Evolutionary conservation across 2,113 vertebrate species (phyloP), one percentile per base, ranked within the genome.

Genomic region (Noctilio leporinus): DNA sequence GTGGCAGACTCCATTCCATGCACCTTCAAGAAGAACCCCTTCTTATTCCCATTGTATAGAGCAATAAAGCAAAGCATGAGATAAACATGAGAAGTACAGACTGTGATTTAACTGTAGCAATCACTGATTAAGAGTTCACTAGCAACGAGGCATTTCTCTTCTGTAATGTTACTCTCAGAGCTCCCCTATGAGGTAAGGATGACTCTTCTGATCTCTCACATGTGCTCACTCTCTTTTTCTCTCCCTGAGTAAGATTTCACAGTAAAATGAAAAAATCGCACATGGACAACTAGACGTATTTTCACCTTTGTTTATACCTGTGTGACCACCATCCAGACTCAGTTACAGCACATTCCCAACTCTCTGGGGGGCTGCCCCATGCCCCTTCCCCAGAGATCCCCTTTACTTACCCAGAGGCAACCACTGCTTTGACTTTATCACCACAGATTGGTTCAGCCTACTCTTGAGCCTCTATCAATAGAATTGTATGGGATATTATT

Each of bases 131-230:
- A 51, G 5, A 20, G 30, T 38, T 40, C 57, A 0, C 45, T 11
- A 6, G 45, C 38, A 64, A 16, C 67, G 1, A 33, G 67, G 19
- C 24, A 33, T 11, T 5, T 24, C 16, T 35, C 35, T 8, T 30
- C 35, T 65, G 43, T 19, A 30, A 19, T 17, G 22, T 12, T n/a
- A 14, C 35, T 64, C 35, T 69, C 33, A 38, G 49, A 40, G n/a
- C 6, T 6, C 4, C 16, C 53, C 45, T 7, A 10, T 16, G 24
- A 17, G 22, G 7, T 6, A 35, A 28, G 16, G 17, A 14, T 1
- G 10, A 9, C 0, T 40, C 10, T 69, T n/a, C n/a, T 47, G 73
- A 22, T 43, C 20, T 33, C 14, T 20, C 51, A 38, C 5, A 0
- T 19, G 12, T 3, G 2, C 24, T 75, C 57, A 30, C n/a, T 62